Conservation (phyloP, 2,888 invertebrate genomes). For the Polydrusus pterygomalis region DNA sequence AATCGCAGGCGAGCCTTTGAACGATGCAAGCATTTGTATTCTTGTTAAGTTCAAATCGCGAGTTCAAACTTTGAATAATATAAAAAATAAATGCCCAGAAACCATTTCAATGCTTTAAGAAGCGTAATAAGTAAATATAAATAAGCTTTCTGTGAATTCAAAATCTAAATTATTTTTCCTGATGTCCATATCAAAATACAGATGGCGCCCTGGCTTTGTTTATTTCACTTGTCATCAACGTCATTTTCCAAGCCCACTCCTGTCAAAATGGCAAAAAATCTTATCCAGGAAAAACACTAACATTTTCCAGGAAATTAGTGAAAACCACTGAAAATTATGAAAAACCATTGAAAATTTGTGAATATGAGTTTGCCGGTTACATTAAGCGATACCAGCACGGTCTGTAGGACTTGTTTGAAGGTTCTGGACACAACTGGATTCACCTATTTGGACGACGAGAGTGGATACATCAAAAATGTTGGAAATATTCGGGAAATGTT, state of each 20-base stretch:
- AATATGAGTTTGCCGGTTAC: constrained; percentile 27
- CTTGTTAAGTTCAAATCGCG: too few species aligned
- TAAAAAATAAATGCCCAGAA: too few species aligned
- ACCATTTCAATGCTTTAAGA: too few species aligned
- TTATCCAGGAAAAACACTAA: constrained; percentile 29
- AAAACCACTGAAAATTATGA: constrained; percentile 20
- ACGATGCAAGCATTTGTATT: too few species aligned
- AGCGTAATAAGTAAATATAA: too few species aligned
- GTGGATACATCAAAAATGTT: constrained; percentile 58
- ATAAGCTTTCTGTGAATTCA: too few species aligned
- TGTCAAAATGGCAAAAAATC: constrained; percentile 31
- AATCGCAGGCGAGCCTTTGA: too few species aligned
- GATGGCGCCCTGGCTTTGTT: constrained; percentile 14
- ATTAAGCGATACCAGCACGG: constrained; percentile 50
- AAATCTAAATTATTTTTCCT: not conserved
- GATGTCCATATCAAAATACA: not conserved
- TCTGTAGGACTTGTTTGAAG: constrained; percentile 62
- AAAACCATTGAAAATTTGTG: constrained; percentile 6
- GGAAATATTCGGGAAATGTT: constrained; percentile 62
- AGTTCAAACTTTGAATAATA: too few species aligned
- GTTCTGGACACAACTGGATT: constrained; percentile 58
- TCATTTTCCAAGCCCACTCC: constrained; percentile 5
- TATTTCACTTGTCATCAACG: constrained; percentile 25
- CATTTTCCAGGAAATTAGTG: constrained; percentile 4
- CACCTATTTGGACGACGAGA: constrained; percentile 52